Evolutionary conservation across 2,113 vertebrate genomes (phyloP), one percentile per base, ranked within the genome.

Genomic region (Phyllopteryx taeniolatus): DNA sequence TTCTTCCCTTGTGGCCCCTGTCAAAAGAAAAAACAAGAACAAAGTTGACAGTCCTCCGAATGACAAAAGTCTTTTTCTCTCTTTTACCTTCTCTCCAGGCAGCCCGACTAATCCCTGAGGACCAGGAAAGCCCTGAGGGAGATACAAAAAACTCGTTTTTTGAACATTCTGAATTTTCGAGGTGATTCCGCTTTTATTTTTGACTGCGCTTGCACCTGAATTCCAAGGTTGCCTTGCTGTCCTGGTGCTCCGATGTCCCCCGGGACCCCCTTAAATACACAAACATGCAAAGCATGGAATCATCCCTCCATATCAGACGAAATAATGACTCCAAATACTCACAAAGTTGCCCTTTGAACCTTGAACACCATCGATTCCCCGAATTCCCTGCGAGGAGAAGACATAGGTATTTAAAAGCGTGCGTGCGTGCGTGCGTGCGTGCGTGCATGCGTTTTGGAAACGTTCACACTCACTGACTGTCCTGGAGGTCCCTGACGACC

Each of bases 301-400:
- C 0, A 81, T 78, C 0, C 11, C 44, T 31, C 14, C 8, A 22
- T 22, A 56, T 70, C 19, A 61, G 12, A 9, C 22, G 71, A 61
- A 35, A 35, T 35, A 17, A 35, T 43, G 11, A 20, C 1, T 3
- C 27, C 56, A 33, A 51, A 56, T 72, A 88, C 93, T 6, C 83
- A 97, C 96, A 84, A 92, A 76, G 20, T 96, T 97, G 80, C 96
- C 96, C 85, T 98, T 97, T 76, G 93, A 91, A 3, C 96, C 96
- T 3, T 94, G 93, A 2, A 90, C 85, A 0, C 96, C 96, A 0
- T 97, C 94, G n/a, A 94, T 90, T 63, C 96, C 96, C 2, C 83
- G 85, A 63, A 93, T 83, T 17, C 96, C 96, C 95, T 97, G 79
- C 1, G 71, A 78, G 61, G 6, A 70, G 11, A 74, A 14, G 56